Percentiles rank a stretch among this genome's conserved stretches.
Conservation (phyloP, 2,113 vertebrate genomes). For the Oceanodroma tethys region DNA sequence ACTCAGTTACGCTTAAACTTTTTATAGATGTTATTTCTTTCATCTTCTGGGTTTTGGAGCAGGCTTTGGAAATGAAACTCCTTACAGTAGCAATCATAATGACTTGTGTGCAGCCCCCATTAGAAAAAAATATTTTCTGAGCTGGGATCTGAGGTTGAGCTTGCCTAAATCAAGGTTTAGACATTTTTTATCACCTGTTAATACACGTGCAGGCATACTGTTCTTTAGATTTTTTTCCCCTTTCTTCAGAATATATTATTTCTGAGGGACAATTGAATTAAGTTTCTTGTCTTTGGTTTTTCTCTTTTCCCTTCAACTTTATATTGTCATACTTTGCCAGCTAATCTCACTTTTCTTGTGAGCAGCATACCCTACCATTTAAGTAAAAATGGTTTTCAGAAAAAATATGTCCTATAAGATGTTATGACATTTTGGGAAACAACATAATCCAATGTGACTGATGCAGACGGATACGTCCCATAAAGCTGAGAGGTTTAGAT, state of each 20-base stretch:
- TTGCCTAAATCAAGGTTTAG: background rate
- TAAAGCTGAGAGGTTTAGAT: constrained; percentile 25
- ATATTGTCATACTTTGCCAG: background rate
- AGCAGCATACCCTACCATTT: constrained; percentile 9
- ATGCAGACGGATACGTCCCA: constrained; percentile 30
- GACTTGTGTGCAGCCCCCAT: background rate
- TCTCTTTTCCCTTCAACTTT: background rate
- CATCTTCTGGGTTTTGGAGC: background rate
- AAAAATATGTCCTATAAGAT: constrained; percentile 20
- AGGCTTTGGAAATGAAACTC: background rate
- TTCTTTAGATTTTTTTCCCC: background rate
- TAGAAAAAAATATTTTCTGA: background rate
- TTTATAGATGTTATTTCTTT: background rate
- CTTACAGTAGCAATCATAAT: background rate
- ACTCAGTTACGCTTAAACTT: background rate
- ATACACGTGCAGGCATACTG: background rate
- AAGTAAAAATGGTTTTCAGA: constrained; percentile 5
- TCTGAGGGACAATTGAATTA: background rate
- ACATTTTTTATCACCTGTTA: background rate
- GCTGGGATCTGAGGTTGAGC: background rate
- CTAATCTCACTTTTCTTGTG: background rate
- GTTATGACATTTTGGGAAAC: constrained; percentile 47
- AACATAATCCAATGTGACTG: constrained; percentile 36
- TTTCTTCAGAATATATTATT: background rate
- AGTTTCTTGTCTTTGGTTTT: background rate